Evolutionary conservation across 2,113 vertebrate species (phyloP), one percentile per base, ranked within the genome.

Genomic region (Chloebia gouldiae): DNA sequence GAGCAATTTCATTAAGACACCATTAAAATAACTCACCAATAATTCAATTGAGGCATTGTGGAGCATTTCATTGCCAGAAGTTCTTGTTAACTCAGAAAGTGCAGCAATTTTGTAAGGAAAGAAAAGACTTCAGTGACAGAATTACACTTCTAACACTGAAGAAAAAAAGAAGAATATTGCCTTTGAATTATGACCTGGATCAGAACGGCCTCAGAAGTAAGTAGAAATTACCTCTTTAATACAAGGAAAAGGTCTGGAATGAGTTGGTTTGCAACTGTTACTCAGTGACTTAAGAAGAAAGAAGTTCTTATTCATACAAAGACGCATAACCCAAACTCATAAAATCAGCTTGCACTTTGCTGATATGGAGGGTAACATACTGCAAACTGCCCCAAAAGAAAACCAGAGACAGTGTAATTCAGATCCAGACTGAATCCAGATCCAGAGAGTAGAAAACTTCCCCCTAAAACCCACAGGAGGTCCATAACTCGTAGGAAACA

Each of bases 21-120:
- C 44, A 93, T 91, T 96, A 92, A 96, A 92, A 93, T 94, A 94
- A 93, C 86, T 86, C 35, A 51, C 45, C 53, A 71, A 84, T 97
- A 94, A 94, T 90, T 95, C 86, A 88, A 71, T 57, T 72, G 89
- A 81, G 33, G 44, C 65, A 84, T n/a, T 35, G 19, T 56, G 13
- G 78, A 59, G 17, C 56, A 72, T 47, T 92, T 92, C 82, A 78
- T 64, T 92, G 86, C 91, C 92, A 93, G 57, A 84, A 95, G 60
- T 75, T 95, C 88, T 25, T 78, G 35, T 73, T 88, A 93, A 86
- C 68, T 88, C 73, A 84, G 53, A 93, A 94, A 95, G 68, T 47
- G 35, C 51, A 78, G 69, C 56, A 94, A 93, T 86, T 88, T 81
- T 80, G 28, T 59, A 81, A 44, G 20, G 35, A 81, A 95, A 86